A percentile compares a stretch with the other conserved stretches of the same genome.
phyloP scores from a whole-genome alignment of 2,113 vertebrate genomes.

The Saimiri boliviensis region DNA sequence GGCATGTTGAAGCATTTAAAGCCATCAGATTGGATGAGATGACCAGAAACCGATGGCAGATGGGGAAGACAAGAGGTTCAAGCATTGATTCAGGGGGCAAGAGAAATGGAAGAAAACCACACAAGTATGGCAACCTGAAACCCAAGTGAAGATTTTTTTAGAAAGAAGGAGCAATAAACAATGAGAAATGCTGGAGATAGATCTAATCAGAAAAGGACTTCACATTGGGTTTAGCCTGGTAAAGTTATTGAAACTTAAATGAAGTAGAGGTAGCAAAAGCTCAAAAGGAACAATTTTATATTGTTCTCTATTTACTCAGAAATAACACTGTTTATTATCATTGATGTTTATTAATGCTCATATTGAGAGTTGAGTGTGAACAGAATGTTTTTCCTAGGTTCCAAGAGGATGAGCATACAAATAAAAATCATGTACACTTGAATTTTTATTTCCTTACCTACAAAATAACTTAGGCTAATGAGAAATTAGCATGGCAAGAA shows the following conservation, averaged over 20 bases:
- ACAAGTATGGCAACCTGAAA: not conserved
- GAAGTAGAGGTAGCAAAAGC: rapidly evolving
- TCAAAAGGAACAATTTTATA: rapidly evolving
- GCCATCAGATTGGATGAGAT: not conserved
- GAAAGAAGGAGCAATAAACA: not conserved
- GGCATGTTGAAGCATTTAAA: not conserved
- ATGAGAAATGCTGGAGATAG: not conserved
- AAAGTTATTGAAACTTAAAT: rapidly evolving
- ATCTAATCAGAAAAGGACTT: not conserved
- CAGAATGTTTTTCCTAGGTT: not conserved
- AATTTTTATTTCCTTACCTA: not conserved
- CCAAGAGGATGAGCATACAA: rapidly evolving
- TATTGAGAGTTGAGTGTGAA: not conserved
- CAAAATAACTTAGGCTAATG: not conserved
- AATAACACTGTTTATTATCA: not conserved
- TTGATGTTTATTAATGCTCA: not conserved
- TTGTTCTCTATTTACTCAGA: not conserved
- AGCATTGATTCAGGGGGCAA: rapidly evolving
- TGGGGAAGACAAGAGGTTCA: not conserved
- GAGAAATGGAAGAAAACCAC: not conserved
- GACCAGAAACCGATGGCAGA: rapidly evolving
- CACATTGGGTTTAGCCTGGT: rapidly evolving
- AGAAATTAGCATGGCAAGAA: not conserved
- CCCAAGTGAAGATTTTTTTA: not conserved
- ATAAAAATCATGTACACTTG: not conserved